Conservation (phyloP, 2,113 vertebrate species). For the human (Homo sapiens) region DNA sequence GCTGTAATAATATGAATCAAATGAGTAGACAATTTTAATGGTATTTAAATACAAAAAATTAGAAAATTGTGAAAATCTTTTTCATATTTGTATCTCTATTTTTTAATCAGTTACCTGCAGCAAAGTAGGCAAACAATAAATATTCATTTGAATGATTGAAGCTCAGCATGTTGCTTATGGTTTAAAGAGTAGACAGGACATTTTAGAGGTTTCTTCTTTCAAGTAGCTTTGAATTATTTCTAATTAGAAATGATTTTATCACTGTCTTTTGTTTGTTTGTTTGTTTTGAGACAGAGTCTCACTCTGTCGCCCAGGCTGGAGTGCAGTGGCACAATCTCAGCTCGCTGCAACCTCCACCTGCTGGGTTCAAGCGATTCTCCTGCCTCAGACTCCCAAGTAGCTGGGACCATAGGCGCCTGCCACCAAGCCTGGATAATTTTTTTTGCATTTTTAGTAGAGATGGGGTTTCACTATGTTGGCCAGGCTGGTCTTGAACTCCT, state of each 20-base stretch:
- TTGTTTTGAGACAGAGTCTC: no score
- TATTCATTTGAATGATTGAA: not conserved
- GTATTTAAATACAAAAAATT: not conserved
- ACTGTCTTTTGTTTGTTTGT: not conserved
- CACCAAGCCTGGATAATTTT: no score
- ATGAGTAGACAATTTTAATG: not conserved
- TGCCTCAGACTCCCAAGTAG: no score
- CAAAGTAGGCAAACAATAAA: not conserved
- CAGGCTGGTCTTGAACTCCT: no score
- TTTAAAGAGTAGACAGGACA: not conserved
- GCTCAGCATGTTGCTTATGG: not conserved
- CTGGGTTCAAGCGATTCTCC: no score
- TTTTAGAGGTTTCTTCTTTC: not conserved
- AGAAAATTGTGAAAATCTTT: not conserved
- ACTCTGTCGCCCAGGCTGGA: no score
- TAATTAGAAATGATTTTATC: constrained; percentile 13
- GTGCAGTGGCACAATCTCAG: no score
- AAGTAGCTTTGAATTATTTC: constrained; percentile 30
- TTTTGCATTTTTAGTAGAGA: no score
- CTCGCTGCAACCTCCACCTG: no score
- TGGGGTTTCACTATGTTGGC: no score
- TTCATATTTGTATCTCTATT: not conserved
- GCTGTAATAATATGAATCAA: not conserved
- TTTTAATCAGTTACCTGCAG: not conserved
- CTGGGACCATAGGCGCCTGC: no score